Conservation (phyloP, 2,797 vertebrate genomes). For the Anolis apletophallus region DNA sequence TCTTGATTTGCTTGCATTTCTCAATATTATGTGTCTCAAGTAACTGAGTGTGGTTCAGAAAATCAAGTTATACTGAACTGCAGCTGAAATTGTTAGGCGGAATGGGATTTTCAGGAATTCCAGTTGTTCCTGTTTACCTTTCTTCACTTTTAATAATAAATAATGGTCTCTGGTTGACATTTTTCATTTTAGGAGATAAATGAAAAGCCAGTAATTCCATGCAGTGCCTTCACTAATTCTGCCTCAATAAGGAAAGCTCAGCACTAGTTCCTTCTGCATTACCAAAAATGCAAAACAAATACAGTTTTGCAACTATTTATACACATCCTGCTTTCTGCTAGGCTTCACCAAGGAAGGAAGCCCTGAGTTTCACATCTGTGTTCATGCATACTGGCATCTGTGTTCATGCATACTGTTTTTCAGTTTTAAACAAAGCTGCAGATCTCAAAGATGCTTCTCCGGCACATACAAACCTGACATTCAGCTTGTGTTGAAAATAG, state of each 20-base stretch:
- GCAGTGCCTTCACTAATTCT: background rate
- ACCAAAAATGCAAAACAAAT: slow-evolving; percentile 29
- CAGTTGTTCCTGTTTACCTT: background rate
- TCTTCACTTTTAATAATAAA: background rate
- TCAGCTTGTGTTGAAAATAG: too few species aligned
- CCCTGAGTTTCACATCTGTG: background rate
- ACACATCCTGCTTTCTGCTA: slow-evolving; percentile 22
- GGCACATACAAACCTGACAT: too few species aligned
- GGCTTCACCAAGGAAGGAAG: slow-evolving; percentile 15
- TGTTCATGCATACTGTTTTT: background rate
- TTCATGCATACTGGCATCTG: background rate
- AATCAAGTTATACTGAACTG: background rate
- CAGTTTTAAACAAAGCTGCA: too few species aligned
- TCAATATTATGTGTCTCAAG: background rate
- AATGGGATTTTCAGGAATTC: background rate
- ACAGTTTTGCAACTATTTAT: slow-evolving; percentile 41
- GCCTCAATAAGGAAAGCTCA: slow-evolving; percentile 47
- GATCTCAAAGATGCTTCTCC: too few species aligned
- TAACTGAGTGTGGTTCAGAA: background rate
- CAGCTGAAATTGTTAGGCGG: background rate
- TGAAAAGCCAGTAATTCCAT: background rate
- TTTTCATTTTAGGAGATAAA: background rate
- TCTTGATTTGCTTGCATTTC: background rate
- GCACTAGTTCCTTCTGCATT: slow-evolving; percentile 20
- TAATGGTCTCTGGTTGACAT: background rate